phyloP scores from a whole-genome alignment of 2,797 vertebrate species.

The Octomys mimax region DNA sequence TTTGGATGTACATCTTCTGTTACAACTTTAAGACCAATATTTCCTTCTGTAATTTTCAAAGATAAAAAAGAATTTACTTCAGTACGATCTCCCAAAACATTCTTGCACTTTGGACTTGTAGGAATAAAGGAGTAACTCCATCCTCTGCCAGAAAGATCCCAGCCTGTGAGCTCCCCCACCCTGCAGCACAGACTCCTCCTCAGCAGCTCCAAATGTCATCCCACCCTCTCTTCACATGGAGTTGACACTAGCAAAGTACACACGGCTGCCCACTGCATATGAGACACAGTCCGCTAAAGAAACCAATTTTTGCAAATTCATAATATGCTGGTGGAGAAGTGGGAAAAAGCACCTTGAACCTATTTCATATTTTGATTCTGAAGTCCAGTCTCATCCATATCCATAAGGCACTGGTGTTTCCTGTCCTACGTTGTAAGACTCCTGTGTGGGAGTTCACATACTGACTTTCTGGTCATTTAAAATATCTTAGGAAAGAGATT shows the following conservation, averaged over 20 bases:
- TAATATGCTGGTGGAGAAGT: neutral
- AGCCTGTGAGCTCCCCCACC: neutral
- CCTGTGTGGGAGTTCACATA: neutral
- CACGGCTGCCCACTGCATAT: neutral
- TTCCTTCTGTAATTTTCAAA: neutral
- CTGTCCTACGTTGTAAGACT: neutral
- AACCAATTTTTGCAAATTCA: neutral
- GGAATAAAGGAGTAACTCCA: constrained; percentile 14
- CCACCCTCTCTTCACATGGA: neutral
- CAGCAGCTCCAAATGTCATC: constrained; percentile 34
- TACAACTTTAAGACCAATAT: neutral
- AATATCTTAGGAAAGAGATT: neutral
- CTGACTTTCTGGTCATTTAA: neutral
- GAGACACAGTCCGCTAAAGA: neutral
- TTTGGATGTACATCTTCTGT: neutral
- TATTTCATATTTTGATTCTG: constrained; percentile 23
- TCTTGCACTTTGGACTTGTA: neutral
- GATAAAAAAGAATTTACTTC: neutral
- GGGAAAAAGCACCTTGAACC: neutral
- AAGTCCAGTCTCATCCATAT: neutral
- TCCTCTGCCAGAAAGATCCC: constrained; percentile 22
- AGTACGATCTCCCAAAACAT: constrained; percentile 4
- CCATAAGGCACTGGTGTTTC: neutral
- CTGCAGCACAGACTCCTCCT: neutral
- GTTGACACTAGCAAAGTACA: neutral